Base-by-base conservation (phyloP, 2,888 invertebrate genomes). In the Lithodes maja region DNA sequence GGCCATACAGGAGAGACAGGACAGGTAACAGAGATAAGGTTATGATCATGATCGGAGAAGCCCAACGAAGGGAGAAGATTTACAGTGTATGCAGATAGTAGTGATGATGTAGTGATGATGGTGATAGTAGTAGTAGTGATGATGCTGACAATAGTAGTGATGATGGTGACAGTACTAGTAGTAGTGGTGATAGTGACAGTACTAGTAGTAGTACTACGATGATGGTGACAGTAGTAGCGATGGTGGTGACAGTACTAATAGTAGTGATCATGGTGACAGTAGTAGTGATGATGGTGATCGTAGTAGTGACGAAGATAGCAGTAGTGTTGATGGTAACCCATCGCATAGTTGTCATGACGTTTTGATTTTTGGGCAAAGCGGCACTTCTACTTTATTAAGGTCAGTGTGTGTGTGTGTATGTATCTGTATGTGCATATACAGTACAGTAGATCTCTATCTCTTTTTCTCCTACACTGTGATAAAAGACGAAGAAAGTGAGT, bases 81-180 rank as follows among this genome's bases (percentile, higher is more conserved):
- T 33, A 33, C 33, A 33, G 33, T 33, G 33, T 33, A 33, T 33
- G 33, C 33, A 33, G 33, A 3, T 75, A 75, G 17, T 75, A 75
- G 17, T 75, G 5, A 3, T 75, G 17, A 33, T 17, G 75, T 75
- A 75, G 75, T 75, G 17, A 3, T 75, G 17, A 33, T 75, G 17
- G 75, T 75, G 17, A 33, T 75, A 75, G 75, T 75, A 75, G 75
- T 75, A 75, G 75, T 75, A n/a, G 49, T 3, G 17, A 33, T 3
- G 17, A 33, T 3, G 17, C n/a, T 75, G 17, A 33, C 17, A 75
- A 33, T 75, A 75, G 7, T 75, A 75, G 75, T 2, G 17, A 33
- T 75, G 5, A 33, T 75, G 17, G 75, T 17, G 17, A 33, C 17
- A 75, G 75, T 75, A 75, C 2, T 17, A 75, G 7, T 17, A 75